Evolutionary conservation across 2,113 vertebrate species (phyloP).

Genomic region (Odocoileus virginianus): DNA sequence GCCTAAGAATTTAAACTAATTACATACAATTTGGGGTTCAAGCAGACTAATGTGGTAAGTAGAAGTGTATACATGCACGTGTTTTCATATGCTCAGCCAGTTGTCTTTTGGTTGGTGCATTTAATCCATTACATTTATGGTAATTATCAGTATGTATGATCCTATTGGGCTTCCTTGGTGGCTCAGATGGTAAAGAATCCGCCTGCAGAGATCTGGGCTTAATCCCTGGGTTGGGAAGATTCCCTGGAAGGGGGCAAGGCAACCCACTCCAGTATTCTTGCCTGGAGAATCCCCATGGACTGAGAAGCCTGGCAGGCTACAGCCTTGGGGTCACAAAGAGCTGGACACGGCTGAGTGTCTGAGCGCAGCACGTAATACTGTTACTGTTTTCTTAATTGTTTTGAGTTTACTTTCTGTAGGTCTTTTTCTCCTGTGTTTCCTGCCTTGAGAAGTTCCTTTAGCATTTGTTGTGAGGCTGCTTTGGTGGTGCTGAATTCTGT

Average conservation of each 20-base stretch:
- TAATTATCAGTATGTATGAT: neutral
- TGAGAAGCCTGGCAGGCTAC: neutral
- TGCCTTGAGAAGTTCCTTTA: neutral
- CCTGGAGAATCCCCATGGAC: neutral
- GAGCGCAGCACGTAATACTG: neutral
- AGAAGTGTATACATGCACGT: neutral
- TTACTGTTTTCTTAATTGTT: neutral
- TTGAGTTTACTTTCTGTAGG: neutral
- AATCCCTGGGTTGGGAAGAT: neutral
- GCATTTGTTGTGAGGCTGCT: neutral
- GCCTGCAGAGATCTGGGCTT: neutral
- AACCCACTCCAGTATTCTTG: neutral
- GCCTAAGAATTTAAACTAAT: neutral
- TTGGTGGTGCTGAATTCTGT: neutral
- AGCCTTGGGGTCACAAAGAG: neutral
- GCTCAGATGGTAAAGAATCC: neutral
- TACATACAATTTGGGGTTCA: neutral
- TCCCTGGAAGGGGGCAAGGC: accelerated
- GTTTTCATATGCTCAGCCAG: neutral
- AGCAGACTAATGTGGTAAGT: neutral
- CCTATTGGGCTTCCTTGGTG: neutral
- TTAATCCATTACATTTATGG: neutral
- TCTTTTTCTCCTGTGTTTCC: neutral
- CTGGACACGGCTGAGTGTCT: accelerated
- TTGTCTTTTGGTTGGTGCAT: neutral